A percentile compares a stretch with the other conserved stretches of the same genome.
These are phyloP conservation scores for Sebastes vulpes DNA, from an alignment of 2,797 vertebrate species.

Conservation along the genomic window DNA sequence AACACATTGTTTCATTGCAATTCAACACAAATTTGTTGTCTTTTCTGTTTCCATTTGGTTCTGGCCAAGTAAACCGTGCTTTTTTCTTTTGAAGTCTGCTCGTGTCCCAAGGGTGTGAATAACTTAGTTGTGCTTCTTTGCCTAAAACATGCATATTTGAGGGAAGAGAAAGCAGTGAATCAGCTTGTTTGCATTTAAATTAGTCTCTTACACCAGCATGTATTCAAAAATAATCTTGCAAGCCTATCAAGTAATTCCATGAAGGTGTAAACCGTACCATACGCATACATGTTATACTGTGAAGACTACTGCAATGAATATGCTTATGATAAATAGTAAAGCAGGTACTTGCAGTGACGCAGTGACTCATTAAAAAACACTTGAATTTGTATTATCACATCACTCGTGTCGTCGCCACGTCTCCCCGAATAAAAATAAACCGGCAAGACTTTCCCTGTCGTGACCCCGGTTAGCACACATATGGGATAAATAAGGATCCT, in stretches of 20 bases:
- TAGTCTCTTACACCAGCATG: slow-evolving; percentile 31
- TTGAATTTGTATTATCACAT: not conserved
- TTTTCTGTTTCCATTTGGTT: slow-evolving; percentile 45
- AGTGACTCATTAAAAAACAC: not conserved
- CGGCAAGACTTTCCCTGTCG: not conserved
- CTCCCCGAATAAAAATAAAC: slow-evolving; percentile 27
- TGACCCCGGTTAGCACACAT: slow-evolving; percentile 51
- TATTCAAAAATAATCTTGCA: slow-evolving; percentile 49
- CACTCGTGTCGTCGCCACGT: not conserved
- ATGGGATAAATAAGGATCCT: slow-evolving; percentile 53
- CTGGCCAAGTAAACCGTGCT: slow-evolving; percentile 42
- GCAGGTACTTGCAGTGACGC: not conserved
- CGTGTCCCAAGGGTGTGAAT: slow-evolving; percentile 63
- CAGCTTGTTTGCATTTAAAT: slow-evolving; percentile 76
- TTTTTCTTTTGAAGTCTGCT: slow-evolving; percentile 72
- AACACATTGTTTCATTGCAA: slow-evolving; percentile 40
- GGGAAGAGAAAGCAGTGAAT: slow-evolving; percentile 63
- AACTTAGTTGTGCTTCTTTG: slow-evolving; percentile 67
- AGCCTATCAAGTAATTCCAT: slow-evolving; percentile 37
- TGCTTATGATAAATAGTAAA: not conserved
- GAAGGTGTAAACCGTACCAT: slow-evolving; percentile 21
- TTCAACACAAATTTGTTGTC: slow-evolving; percentile 38
- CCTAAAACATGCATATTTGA: slow-evolving; percentile 70
- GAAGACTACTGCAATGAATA: not conserved
- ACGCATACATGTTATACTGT: not conserved